Conservation (phyloP, 2,888 invertebrate genomes). For the Laothoe populi region DNA sequence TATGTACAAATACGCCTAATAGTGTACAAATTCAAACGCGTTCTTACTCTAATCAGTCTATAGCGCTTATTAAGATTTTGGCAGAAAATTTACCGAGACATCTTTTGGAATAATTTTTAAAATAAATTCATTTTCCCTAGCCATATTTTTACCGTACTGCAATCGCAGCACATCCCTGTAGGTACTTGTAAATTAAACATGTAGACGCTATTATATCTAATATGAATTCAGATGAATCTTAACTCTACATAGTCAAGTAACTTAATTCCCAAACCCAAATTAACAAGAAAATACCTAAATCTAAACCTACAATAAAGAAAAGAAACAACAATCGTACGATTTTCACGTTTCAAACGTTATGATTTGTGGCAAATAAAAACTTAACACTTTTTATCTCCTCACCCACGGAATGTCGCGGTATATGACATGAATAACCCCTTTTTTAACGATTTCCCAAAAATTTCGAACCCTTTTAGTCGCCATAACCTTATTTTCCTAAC, state of each 20-base stretch:
- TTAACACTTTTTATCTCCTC: constrained; percentile 70
- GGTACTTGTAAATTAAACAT: constrained; percentile 79
- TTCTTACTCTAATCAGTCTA: constrained; percentile 85
- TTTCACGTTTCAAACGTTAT: constrained; percentile 60
- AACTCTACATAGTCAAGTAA: constrained; percentile 78
- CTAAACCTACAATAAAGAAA: constrained; percentile 78
- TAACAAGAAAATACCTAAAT: constrained; percentile 78
- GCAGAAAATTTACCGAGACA: constrained; percentile 65
- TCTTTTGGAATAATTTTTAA: constrained; percentile 53
- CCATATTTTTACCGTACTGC: constrained; percentile 69
- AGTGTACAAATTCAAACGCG: constrained; percentile 81
- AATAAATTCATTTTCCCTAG: constrained; percentile 71
- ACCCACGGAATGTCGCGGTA: constrained; percentile 80
- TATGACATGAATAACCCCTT: constrained; percentile 35
- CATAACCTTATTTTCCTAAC: constrained; percentile 31
- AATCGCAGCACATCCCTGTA: constrained; percentile 83
- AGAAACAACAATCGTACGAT: constrained; percentile 80
- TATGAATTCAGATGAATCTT: constrained; percentile 83
- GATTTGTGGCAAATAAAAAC: constrained; percentile 79
- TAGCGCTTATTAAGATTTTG: constrained; percentile 83
- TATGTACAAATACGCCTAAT: constrained; percentile 80
- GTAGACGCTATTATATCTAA: constrained; percentile 74
- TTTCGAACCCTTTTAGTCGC: constrained; percentile 28
- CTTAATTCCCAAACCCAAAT: constrained; percentile 84
- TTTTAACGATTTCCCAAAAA: constrained; percentile 35